Evolutionary conservation across 64 coral and sea anemone genomes (phyloP), one percentile per base, ranked within the genome.

Genomic region (Montipora efflorescens): DNA sequence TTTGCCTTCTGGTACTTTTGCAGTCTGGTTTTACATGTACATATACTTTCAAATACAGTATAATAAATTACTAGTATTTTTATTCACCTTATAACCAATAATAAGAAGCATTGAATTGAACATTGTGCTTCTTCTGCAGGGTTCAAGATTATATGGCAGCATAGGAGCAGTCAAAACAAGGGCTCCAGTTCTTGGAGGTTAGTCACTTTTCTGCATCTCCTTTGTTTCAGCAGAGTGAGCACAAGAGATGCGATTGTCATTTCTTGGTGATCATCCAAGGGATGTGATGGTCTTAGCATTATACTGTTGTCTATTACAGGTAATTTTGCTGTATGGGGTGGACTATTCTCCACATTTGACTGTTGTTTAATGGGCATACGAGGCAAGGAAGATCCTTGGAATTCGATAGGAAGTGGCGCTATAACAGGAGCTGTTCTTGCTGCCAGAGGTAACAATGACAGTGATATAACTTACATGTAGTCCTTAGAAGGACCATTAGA

Each of bases 251-350:
- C 4, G 9, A 64, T 3, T 64, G 15, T 16, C 61, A 64, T 64
- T 64, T 55, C 11, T 64, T 12, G 9, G 61, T 64, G 61, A 4
- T 64, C 4, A 64, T 64, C 61, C 9, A 15, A 14, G 9, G 61
- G 9, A 64, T 57, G 11, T 57, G 53, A 57, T 14, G 61, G 14
- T 64, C 61, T 14, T 57, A 14, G 9, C 9, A 64, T 64, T 64
- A 14, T 64, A 4, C 61, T 64, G 61, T 64, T 64, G 13, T 28
- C 12, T 76, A 62, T 70, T 49, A 3, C 76, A 98, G 97, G 97
- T 88, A 99, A 99, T 76, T 99, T 99, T 92, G 97, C 94, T 67
- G 97, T 99, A 14, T 99, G 97, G 97, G 97, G 97, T 57, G 97
- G 97, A 15, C 49, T 99, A 21, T 99, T 99, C 68, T 99, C 97